These are phyloP conservation scores for Drosophila tristis DNA, from an alignment of 1,140 invertebrate species.

Conservation along the genomic window DNA sequence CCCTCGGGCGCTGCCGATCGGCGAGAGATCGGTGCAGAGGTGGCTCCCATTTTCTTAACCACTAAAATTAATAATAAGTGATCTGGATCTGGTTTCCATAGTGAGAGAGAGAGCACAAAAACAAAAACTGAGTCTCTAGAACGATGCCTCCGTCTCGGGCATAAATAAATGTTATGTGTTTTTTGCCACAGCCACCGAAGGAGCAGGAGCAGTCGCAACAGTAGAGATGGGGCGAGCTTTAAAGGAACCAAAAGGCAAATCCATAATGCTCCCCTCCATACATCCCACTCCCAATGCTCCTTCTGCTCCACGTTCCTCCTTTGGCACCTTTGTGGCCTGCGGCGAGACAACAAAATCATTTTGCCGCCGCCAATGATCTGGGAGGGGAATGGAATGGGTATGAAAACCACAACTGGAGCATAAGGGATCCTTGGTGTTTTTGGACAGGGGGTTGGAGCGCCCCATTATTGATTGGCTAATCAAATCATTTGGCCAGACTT, in stretches of 20 bases:
- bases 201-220: constrained; percentile 31
- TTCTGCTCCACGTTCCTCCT: constrained; percentile 57
- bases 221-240: constrained; percentile 5
- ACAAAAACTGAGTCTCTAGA: constrained; percentile 40
- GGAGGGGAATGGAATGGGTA: not conserved
- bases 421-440: not conserved
- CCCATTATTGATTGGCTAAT: constrained; percentile 82
- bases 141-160: constrained; percentile 49
- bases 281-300: constrained; percentile 22
- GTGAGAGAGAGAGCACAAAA: constrained; percentile 10
- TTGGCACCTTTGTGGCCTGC: constrained; percentile 81
- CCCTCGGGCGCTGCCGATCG: constrained; percentile 74
- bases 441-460: constrained; percentile 23
- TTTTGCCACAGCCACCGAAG: constrained; percentile 77
- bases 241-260: constrained; percentile 52
- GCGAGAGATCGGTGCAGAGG: constrained; percentile 36
- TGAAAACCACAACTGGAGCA: not conserved
- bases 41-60: constrained; percentile 80
- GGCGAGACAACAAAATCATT: constrained; percentile 84
- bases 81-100: constrained; percentile 79
- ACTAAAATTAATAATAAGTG: constrained; percentile 84
- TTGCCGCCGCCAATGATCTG: constrained; percentile 59
- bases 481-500: constrained; percentile 70
- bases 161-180: constrained; percentile 83
- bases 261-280: constrained; percentile 61